These are phyloP conservation scores for Saimiri boliviensis DNA, from an alignment of 2,113 vertebrate species.

Conservation along the genomic window DNA sequence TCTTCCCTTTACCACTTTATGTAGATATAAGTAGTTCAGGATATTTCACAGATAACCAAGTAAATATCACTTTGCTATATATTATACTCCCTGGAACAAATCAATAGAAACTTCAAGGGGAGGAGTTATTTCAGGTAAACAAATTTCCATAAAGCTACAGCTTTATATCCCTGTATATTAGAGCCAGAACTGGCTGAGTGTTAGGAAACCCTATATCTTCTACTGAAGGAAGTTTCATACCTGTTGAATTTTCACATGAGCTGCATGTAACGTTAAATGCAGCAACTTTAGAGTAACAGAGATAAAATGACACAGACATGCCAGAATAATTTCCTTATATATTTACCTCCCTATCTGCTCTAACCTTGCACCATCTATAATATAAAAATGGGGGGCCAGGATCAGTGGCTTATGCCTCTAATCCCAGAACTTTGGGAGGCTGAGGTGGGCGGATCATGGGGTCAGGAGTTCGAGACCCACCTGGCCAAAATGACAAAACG, in stretches of 20 bases:
- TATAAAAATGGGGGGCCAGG: neutral
- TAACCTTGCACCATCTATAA: neutral
- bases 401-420: too few relatives aligned
- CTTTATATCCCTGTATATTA: neutral
- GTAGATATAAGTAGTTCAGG: neutral
- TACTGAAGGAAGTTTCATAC: neutral
- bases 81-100: neutral
- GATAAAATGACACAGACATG: neutral
- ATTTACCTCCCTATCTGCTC: neutral
- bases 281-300: neutral
- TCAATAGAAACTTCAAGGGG: neutral
- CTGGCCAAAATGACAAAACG: too few relatives aligned
- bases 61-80: neutral
- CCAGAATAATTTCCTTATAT: neutral
- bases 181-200: neutral
- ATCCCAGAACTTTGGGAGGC: too few relatives aligned
- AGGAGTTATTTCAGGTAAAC: constrained; percentile 17
- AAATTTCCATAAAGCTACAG: neutral
- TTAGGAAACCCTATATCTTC: neutral
- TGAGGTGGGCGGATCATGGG: too few relatives aligned
- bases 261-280: neutral
- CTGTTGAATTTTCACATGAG: neutral
- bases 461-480: too few relatives aligned
- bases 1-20: neutral
- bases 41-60: neutral